A percentile compares a stretch with the other conserved stretches of the same genome.
Conservation (phyloP, 1,140 invertebrate genomes). For the Zeugodacus cucurbitae region DNA sequence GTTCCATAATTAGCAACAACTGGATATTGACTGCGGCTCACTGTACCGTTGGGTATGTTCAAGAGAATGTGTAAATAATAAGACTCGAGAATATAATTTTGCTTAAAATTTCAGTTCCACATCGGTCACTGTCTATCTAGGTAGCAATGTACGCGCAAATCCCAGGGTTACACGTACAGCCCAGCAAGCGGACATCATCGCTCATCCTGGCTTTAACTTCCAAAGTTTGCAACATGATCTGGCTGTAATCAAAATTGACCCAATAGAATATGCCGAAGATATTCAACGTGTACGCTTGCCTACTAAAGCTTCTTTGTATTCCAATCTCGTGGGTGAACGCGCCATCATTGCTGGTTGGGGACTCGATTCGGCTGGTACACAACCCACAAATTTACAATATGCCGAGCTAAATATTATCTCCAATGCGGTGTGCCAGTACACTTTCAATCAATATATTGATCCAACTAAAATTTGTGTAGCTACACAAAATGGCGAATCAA, state of each 20-base stretch:
- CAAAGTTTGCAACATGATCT: conserved; percentile 67
- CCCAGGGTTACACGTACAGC: conserved; percentile 56
- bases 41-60: no score
- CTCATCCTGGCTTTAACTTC: conserved; percentile 67
- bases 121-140: conserved; percentile 45
- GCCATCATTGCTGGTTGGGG: conserved; percentile 58
- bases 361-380: conserved; percentile 56
- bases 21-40: conserved; percentile 36
- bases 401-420: conserved; percentile 53
- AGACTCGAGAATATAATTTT: neutral
- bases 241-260: conserved; percentile 67
- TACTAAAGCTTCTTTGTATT: conserved; percentile 46
- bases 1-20: neutral
- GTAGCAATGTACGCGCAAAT: conserved; percentile 46
- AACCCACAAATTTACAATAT: conserved; percentile 53
- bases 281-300: conserved; percentile 54
- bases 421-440: conserved; percentile 49
- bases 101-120: conserved; percentile 28
- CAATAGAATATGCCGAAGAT: conserved; percentile 46
- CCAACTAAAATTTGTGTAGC: conserved; percentile 56
- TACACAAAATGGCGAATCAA: conserved; percentile 53
- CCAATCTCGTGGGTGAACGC: conserved; percentile 49
- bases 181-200: conserved; percentile 52
- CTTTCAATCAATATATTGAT: conserved; percentile 43
- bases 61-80: neutral